Conservation (phyloP, 2,888 invertebrate genomes). For the Panorpa germanica region DNA sequence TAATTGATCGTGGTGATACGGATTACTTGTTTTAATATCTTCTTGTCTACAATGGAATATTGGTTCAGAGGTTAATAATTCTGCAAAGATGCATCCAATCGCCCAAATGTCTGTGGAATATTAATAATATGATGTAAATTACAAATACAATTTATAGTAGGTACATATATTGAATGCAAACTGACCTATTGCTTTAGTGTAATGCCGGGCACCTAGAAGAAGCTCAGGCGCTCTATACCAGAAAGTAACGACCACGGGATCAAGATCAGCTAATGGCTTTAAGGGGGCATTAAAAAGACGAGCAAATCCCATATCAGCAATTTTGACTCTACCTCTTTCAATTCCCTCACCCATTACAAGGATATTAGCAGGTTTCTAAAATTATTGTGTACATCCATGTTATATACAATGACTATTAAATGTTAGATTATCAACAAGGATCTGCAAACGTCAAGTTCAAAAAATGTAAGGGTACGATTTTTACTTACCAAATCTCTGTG, state of each 20-base stretch:
- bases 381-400: conserved; percentile 5
- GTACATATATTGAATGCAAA: conserved; percentile 8
- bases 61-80: conserved; percentile 95
- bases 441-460: conserved; percentile 3
- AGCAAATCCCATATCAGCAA: conserved; percentile 99
- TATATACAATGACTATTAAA: conserved; percentile 7
- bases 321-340: conserved; percentile 91
- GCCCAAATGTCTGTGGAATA: conserved; percentile 81
- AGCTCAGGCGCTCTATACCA: conserved; percentile 98
- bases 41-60: conserved; percentile 99
- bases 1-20: conserved; percentile 96
- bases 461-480: not conserved
- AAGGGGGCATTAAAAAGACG: conserved; percentile 93
- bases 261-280: conserved; percentile 92
- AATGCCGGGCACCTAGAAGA: conserved; percentile 84
- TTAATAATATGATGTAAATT: not conserved
- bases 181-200: conserved; percentile 88
- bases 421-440: conserved; percentile 6
- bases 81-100: conserved; percentile 98
- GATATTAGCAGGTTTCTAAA: conserved; percentile 93
- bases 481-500: conserved; percentile 78
- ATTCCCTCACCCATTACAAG: conserved; percentile 98
- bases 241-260: conserved; percentile 98
- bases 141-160: conserved; percentile 3
- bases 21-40: conserved; percentile 98